phyloP scores from a whole-genome alignment of 2,113 vertebrate species.

The Bambusicola thoracicus region DNA sequence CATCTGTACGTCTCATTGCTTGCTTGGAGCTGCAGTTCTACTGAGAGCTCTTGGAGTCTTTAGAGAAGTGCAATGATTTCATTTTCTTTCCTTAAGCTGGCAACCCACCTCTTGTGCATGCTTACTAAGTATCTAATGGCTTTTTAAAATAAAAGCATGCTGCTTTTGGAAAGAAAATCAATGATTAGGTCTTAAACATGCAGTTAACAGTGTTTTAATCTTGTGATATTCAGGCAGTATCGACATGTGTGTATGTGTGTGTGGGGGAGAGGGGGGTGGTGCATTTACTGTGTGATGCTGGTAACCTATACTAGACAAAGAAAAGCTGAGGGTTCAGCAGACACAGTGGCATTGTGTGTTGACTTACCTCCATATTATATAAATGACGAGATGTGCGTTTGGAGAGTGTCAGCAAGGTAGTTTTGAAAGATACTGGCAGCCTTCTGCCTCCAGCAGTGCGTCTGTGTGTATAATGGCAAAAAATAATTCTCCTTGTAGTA shows the following conservation, averaged over 20 bases:
- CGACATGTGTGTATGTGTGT: not conserved
- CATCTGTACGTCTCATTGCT: not conserved
- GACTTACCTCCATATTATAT: not conserved
- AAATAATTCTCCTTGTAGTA: not conserved
- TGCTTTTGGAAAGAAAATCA: not conserved
- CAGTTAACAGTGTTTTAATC: not conserved
- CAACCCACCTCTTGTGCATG: not conserved
- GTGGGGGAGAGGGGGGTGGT: rapidly evolving
- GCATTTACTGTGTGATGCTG: not conserved
- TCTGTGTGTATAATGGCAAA: not conserved
- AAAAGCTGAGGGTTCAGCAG: not conserved
- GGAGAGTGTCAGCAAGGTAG: not conserved
- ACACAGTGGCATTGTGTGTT: not conserved
- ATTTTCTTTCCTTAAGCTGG: not conserved
- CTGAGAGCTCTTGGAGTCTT: not conserved
- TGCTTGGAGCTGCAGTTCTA: not conserved
- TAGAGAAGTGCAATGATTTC: not conserved
- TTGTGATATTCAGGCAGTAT: not conserved
- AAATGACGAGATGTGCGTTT: not conserved
- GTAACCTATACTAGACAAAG: not conserved
- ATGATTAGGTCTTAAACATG: not conserved
- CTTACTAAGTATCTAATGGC: not conserved
- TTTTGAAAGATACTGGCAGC: not conserved
- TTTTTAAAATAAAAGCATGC: not conserved
- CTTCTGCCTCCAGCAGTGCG: not conserved